Evolutionary conservation across 2,888 invertebrate species (phyloP).

Genomic region (Pemphredon lugubris): DNA sequence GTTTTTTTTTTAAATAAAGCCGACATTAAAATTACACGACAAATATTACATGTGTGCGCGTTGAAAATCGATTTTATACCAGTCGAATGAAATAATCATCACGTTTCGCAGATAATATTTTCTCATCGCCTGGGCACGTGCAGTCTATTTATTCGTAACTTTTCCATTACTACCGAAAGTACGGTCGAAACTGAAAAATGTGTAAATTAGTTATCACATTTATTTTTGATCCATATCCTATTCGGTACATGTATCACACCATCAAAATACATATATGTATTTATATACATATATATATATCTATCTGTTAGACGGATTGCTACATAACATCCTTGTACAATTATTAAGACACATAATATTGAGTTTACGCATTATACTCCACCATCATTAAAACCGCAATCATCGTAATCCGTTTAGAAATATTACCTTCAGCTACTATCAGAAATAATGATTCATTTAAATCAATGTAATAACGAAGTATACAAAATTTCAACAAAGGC

Average conservation of each 20-base stretch:
- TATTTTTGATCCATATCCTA: not conserved
- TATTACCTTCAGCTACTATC: no score
- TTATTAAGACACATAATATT: not conserved
- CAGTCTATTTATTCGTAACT: not conserved
- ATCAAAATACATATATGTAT: constrained; percentile 15
- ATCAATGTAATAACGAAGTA: not conserved
- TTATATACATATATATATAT: constrained; percentile 2
- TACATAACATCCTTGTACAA: not conserved
- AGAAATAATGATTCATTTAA: not conserved
- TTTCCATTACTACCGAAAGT: no score
- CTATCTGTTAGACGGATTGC: not conserved
- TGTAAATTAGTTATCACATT: not conserved
- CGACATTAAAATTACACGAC: no score
- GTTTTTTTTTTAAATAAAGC: no score
- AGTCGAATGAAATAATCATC: no score
- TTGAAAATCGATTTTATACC: no score
- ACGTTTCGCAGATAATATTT: no score
- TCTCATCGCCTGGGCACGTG: no score
- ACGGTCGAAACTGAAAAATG: not conserved
- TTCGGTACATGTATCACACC: not conserved
- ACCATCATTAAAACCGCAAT: not conserved
- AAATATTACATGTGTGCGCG: no score
- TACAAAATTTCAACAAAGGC: not conserved
- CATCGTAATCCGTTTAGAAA: not conserved
- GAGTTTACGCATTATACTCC: not conserved